Percentiles rank a stretch among this genome's conserved stretches.
Evolutionary conservation across 2,888 invertebrate genomes (phyloP).

Genomic region (Geophilus truncorum): DNA sequence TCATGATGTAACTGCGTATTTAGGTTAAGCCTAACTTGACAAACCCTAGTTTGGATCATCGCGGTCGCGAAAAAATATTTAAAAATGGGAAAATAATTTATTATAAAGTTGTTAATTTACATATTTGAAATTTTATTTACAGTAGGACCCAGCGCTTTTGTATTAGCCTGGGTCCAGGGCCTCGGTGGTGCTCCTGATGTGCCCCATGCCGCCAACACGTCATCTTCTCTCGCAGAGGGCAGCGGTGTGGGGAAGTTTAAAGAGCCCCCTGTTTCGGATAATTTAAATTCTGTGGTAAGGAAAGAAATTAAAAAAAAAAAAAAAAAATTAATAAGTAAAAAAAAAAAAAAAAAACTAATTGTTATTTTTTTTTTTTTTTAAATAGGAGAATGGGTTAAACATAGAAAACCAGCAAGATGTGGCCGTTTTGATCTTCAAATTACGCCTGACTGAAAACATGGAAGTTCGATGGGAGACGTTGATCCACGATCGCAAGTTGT

Average conservation of each 20-base stretch:
- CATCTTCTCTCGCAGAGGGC: constrained; percentile 60
- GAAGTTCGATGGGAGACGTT: constrained; percentile 81
- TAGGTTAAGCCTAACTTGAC: not conserved
- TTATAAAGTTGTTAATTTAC: too few species aligned
- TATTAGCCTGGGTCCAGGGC: constrained; percentile 93
- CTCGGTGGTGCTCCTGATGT: constrained; percentile 99
- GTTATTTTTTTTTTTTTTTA: too few species aligned
- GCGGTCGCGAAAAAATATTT: too few species aligned
- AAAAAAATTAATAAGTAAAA: not conserved
- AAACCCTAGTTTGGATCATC: too few species aligned
- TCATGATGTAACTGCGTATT: not conserved
- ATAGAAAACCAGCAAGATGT: constrained; percentile 59
- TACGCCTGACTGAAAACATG: constrained; percentile 70
- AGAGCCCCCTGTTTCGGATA: constrained; percentile 61
- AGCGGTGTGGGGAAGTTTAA: constrained; percentile 65
- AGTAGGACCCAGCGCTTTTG: constrained; percentile 50
- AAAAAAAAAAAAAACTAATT: not conserved
- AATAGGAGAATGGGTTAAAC: constrained; percentile 48
- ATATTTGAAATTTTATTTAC: constrained; percentile 31
- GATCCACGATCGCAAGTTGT: constrained; percentile 70
- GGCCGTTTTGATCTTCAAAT: constrained; percentile 67
- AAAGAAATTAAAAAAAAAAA: not conserved
- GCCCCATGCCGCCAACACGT: constrained; percentile 76
- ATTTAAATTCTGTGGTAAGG: constrained; percentile 43
- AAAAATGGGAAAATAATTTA: too few species aligned